Conservation (phyloP, 2,888 invertebrate genomes). For the Cephalotes varians region DNA sequence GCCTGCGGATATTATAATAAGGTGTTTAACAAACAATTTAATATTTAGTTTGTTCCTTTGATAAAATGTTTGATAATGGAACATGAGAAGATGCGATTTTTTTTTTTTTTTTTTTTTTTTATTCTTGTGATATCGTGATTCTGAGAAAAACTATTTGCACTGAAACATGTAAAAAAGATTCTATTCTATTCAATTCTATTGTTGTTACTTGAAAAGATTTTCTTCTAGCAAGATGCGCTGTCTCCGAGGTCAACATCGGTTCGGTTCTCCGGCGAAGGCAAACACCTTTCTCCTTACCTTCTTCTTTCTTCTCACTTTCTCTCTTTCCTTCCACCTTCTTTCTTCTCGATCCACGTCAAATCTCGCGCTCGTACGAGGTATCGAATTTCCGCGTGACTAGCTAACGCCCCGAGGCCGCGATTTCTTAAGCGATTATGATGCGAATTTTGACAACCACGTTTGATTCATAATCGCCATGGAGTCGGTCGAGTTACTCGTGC, state of each 20-base stretch:
- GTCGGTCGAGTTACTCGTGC: background rate
- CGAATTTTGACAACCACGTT: background rate
- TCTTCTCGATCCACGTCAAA: background rate
- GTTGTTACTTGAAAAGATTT: conserved; percentile 17
- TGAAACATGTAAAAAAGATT: background rate
- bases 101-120: no score
- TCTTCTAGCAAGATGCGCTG: background rate
- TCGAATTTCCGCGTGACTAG: conserved; percentile 26
- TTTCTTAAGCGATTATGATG: conserved; percentile 23
- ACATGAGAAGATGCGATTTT: background rate
- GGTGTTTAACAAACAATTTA: background rate
- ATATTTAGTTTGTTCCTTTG: background rate
- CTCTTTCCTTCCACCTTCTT: background rate
- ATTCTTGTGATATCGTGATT: background rate
- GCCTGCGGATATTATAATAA: background rate
- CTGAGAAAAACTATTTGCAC: background rate
- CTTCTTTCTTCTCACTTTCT: conserved; percentile 33
- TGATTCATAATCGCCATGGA: background rate
- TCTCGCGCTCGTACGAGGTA: conserved; percentile 13
- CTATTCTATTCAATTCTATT: background rate
- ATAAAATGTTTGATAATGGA: background rate
- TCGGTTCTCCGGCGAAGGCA: conserved; percentile 29
- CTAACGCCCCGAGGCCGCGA: background rate
- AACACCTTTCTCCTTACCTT: conserved; percentile 37
- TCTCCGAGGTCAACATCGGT: conserved; percentile 3